Percentiles rank a stretch among this genome's conserved stretches.
phyloP scores from a whole-genome alignment of 2,888 invertebrate species.

The Microchrysa polita region DNA sequence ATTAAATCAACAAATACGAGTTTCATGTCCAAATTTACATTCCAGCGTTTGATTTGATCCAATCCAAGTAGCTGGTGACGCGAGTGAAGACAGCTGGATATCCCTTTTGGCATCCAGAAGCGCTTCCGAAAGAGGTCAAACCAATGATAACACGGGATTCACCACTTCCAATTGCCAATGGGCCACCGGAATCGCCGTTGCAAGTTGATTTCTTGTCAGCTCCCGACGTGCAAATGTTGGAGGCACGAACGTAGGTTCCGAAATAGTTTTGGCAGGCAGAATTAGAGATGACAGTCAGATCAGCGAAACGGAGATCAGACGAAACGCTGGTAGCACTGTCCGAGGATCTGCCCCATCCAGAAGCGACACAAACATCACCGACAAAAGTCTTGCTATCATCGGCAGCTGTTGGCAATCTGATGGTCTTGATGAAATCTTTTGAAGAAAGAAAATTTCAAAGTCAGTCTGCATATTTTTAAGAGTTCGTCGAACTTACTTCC shows the following conservation, averaged over 20 bases:
- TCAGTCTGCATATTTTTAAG: no score
- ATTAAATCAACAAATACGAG: no score
- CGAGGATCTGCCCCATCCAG: conserved; percentile 29
- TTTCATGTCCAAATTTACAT: not conserved
- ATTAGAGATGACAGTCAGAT: conserved; percentile 18
- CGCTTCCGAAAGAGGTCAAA: conserved; percentile 62
- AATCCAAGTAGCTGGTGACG: conserved; percentile 23
- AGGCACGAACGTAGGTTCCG: conserved; percentile 8
- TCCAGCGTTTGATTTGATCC: conserved; percentile 31
- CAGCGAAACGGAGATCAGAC: conserved; percentile 14
- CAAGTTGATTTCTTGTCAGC: conserved; percentile 62
- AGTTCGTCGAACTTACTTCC: conserved; percentile 15
- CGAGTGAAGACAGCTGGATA: conserved; percentile 47
- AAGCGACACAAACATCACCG: conserved; percentile 7
- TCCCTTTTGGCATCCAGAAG: conserved; percentile 58
- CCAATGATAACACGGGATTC: conserved; percentile 59
- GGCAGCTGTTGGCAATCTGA: conserved; percentile 4
- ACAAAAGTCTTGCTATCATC: conserved; percentile 3
- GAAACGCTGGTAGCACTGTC: conserved; percentile 22
- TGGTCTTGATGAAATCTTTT: conserved; percentile 19
- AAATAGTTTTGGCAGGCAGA: conserved; percentile 11
- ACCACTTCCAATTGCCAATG: conserved; percentile 55
- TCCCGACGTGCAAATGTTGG: conserved; percentile 63
- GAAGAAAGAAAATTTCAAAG: no score
- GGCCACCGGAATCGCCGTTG: conserved; percentile 65